Evolutionary conservation across 1,140 invertebrate genomes (phyloP), one percentile per base, ranked within the genome.

Genomic region (Nebria ingens): DNA sequence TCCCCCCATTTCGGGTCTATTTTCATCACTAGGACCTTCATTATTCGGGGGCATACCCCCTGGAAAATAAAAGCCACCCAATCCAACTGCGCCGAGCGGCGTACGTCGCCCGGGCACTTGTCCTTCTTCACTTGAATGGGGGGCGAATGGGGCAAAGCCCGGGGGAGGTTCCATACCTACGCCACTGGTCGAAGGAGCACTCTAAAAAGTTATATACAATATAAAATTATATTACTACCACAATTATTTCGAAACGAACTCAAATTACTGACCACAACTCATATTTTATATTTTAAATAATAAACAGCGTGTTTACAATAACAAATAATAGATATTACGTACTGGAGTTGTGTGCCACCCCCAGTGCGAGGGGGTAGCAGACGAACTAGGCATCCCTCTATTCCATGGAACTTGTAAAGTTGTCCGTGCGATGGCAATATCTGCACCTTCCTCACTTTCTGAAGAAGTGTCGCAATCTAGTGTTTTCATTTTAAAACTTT

Each of bases 31-130:
- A 12, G 83, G 79, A 49, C 76, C 75, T 61, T 74, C 76, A 61
- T 74, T 72, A 54, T 70, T 69, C 12, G 62, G 59, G 17, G 59
- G 61, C 13, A 67, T 68, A 53, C 76, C 73, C 62, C 80, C 77
- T 9, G 68, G 64, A 63, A 79, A 81, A 70, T 89, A 89, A 69
- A 88, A 89, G 13, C 87, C 86, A 19, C 87, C 85, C 3, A 90
- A 73, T 12, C 87, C 86, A 2, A 91, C 86, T n/a, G 86, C 80
- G 4, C 87, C 85, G 51, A 91, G 66, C 17, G 88, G 88, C 55
- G 87, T 90, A 58, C 88, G 75, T 58, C 85, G 68, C 19, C 84
- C 85, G n/a, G 83, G 83, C 55, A 83, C 79, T 61, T 74, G 64
- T 72, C 79, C 62, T 74, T 76, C 56, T 75, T 77, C 65, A 73